A percentile compares a stretch with the other conserved stretches of the same genome.
Evolutionary conservation across 2,797 vertebrate genomes (phyloP).

Genomic region (Helostoma temminkii): DNA sequence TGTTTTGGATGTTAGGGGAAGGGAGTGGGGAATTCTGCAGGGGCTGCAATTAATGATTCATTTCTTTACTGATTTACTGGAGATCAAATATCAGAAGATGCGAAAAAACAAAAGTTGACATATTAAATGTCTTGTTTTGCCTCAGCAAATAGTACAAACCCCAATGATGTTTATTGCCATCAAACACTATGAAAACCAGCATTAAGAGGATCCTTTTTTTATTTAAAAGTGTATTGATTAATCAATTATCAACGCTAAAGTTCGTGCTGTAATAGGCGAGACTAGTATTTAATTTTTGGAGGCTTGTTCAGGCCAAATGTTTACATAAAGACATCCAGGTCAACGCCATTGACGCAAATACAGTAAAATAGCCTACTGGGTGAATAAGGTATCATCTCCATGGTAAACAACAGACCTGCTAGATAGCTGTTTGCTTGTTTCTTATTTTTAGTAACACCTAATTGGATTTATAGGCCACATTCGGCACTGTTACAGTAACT

Average conservation of each 20-base stretch:
- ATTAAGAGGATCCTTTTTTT: background rate
- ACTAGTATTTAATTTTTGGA: background rate
- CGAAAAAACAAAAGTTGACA: background rate
- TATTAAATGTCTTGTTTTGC: background rate
- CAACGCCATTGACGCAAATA: background rate
- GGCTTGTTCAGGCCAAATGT: background rate
- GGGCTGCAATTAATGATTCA: background rate
- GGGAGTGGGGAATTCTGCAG: background rate
- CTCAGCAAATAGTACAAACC: too few relatives aligned
- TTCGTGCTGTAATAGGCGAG: background rate
- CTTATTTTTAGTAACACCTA: background rate
- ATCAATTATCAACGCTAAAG: background rate
- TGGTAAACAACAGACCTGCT: slow-evolving; percentile 11
- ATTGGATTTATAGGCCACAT: background rate
- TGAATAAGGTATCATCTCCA: background rate
- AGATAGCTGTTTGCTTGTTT: background rate
- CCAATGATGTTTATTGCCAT: background rate
- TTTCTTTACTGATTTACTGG: background rate
- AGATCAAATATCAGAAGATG: background rate
- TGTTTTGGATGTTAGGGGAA: background rate
- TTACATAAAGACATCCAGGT: background rate
- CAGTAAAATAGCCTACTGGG: background rate
- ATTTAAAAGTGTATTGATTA: background rate
- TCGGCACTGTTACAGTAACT: background rate
- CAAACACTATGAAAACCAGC: background rate